Conservation (phyloP, 2,113 vertebrate genomes). For the Uria aalge region DNA sequence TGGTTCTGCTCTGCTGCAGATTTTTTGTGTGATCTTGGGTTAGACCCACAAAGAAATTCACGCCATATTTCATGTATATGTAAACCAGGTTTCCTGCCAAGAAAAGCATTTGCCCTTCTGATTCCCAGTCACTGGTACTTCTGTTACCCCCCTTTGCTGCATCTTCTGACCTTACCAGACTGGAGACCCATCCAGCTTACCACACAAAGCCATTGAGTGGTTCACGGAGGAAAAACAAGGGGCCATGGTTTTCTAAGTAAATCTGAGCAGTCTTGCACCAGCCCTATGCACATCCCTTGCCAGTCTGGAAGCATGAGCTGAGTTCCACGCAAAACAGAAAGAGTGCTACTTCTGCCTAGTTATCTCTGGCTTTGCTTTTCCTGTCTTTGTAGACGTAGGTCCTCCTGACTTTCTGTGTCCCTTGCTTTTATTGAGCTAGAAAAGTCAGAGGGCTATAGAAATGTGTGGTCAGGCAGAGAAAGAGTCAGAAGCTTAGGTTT, state of each 20-base stretch:
- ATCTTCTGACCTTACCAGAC: neutral
- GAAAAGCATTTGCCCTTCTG: neutral
- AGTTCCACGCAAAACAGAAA: neutral
- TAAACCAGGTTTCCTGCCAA: neutral
- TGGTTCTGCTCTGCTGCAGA: neutral
- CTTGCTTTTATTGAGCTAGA: neutral
- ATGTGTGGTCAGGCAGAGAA: neutral
- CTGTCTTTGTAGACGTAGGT: neutral
- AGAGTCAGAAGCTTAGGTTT: neutral
- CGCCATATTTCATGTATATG: neutral
- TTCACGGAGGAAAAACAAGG: neutral
- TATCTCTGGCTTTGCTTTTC: neutral
- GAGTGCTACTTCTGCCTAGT: neutral
- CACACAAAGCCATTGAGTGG: neutral
- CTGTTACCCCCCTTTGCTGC: neutral
- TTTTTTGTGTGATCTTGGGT: neutral
- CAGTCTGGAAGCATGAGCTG: neutral
- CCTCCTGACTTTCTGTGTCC: neutral
- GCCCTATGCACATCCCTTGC: neutral
- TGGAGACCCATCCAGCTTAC: neutral
- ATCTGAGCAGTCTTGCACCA: neutral
- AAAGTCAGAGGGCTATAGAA: neutral
- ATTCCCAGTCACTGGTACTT: neutral
- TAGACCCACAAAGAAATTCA: neutral
- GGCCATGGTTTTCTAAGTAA: neutral